Evolutionary conservation across 2,113 vertebrate species (phyloP).

Genomic region (Nycticorax nycticorax): DNA sequence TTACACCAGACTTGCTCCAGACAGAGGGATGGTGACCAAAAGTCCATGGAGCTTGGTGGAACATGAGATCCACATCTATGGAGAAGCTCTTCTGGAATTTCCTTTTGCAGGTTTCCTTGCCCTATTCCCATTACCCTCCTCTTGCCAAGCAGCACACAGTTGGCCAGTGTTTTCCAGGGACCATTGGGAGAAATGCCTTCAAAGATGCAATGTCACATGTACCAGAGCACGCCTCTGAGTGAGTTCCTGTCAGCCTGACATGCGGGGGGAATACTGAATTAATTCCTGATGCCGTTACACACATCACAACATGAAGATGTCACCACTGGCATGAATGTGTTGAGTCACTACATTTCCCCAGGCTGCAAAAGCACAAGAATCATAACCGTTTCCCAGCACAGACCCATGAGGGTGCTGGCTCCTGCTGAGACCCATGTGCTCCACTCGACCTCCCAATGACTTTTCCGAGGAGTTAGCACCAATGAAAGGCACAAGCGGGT

Average conservation of each 20-base stretch:
- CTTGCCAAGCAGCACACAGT: neutral
- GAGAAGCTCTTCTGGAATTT: neutral
- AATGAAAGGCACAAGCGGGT: neutral
- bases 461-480: neutral
- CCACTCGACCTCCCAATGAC: fast-evolving
- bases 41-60: neutral
- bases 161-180: neutral
- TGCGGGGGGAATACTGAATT: neutral
- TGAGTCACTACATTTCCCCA: neutral
- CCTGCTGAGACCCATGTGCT: neutral
- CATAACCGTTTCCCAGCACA: neutral
- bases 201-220: fast-evolving
- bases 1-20: neutral
- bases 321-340: neutral
- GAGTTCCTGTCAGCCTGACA: constrained; percentile 3
- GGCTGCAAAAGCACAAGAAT: neutral
- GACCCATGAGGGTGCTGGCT: neutral
- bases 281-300: neutral
- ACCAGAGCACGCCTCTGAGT: neutral
- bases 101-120: neutral
- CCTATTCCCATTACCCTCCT: neutral
- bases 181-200: neutral
- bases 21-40: neutral
- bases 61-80: neutral
- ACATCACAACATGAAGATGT: neutral